A percentile compares a stretch with the other conserved stretches of the same genome.
These are phyloP conservation scores for Drosophila subobscura DNA, from an alignment of 1,140 invertebrate genomes.

Conservation along the genomic window DNA sequence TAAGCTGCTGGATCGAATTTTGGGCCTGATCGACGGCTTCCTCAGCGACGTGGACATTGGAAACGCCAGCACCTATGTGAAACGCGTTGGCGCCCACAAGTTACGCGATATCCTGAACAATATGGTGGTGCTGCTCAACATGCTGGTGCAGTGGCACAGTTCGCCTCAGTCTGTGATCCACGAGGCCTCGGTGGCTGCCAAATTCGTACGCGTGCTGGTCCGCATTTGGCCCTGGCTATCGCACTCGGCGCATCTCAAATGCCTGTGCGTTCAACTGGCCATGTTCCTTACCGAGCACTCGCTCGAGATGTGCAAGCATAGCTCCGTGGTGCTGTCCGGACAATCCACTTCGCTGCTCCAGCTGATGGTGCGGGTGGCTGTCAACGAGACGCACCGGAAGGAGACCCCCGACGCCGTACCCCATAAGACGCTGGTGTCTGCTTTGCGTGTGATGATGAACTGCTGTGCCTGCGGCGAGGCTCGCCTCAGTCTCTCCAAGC, in stretches of 20 bases:
- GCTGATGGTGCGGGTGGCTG: conserved; percentile 57
- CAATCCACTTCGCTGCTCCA: conserved; percentile 68
- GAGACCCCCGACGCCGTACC: conserved; percentile 10
- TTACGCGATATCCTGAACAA: conserved; percentile 57
- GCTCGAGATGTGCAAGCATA: conserved; percentile 67
- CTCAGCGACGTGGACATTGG: conserved; percentile 49
- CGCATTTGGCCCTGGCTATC: conserved; percentile 74
- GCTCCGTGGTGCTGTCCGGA: conserved; percentile 29
- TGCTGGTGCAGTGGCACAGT: conserved; percentile 68
- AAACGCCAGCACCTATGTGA: conserved; percentile 60
- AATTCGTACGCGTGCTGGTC: conserved; percentile 35
- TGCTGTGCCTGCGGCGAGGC: conserved; percentile 72
- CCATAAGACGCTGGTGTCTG: conserved; percentile 16
- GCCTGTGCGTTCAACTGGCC: conserved; percentile 46
- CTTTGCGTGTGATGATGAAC: conserved; percentile 64
- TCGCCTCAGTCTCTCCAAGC: conserved; percentile 57
- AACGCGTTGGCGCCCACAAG: conserved; percentile 73
- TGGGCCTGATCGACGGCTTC: conserved; percentile 51
- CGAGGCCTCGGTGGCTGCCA: conserved; percentile 30
- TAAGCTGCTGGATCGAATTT: conserved; percentile 46
- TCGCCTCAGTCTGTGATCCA: conserved; percentile 39
- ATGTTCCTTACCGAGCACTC: conserved; percentile 71
- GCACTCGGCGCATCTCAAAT: conserved; percentile 60
- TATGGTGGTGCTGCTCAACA: conserved; percentile 56
- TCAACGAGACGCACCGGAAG: conserved; percentile 66